Percentiles rank a stretch among this genome's conserved stretches.
phyloP scores from a whole-genome alignment of 2,797 vertebrate genomes.

The Oceanodroma leucorhoa region DNA sequence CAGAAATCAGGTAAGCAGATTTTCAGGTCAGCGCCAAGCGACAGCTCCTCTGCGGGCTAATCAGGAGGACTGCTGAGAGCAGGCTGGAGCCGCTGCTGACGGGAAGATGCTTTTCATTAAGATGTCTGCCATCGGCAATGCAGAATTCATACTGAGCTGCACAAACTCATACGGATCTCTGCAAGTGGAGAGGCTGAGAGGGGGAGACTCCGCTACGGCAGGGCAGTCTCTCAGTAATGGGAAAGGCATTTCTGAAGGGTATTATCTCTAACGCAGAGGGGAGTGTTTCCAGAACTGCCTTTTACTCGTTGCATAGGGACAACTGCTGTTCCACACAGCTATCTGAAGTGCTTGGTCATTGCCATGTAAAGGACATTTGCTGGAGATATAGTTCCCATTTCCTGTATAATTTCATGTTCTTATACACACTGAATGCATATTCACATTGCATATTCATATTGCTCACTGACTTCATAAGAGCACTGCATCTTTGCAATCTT shows the following conservation, averaged over 20 bases:
- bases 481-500: background rate
- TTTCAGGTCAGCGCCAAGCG: background rate
- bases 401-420: background rate
- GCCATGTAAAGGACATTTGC: background rate
- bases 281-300: background rate
- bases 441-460: background rate
- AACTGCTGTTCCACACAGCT: background rate
- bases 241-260: background rate
- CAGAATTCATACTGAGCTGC: background rate
- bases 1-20: background rate
- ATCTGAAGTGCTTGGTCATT: background rate
- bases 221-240: background rate
- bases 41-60: slow-evolving; percentile 26
- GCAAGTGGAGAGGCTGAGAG: background rate
- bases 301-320: accelerated
- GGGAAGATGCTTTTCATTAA: slow-evolving; percentile 32
- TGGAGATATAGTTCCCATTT: background rate
- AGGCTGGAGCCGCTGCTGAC: slow-evolving; percentile 23
- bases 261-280: background rate
- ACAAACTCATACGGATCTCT: background rate
- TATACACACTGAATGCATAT: background rate
- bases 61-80: slow-evolving; percentile 28
- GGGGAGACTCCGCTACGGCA: background rate
- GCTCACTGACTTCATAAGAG: background rate
- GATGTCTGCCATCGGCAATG: background rate